Percentiles rank a stretch among this genome's conserved stretches.
phyloP scores from a whole-genome alignment of 2,888 invertebrate species.

The Nezara viridula region DNA sequence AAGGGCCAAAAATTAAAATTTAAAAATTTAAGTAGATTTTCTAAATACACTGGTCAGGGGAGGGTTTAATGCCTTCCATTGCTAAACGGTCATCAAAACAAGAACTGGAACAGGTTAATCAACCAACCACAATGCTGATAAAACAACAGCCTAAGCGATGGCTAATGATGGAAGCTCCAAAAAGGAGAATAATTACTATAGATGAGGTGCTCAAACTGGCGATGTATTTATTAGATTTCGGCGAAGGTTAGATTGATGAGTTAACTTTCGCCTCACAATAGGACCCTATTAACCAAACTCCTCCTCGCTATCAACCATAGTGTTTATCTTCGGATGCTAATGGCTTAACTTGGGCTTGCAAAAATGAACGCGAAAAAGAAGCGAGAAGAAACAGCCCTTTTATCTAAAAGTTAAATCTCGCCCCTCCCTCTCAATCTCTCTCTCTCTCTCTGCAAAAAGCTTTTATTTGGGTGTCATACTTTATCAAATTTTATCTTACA shows the following conservation, averaged over 20 bases:
- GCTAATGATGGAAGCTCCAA: neutral
- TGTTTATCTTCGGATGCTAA: neutral
- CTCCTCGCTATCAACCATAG: neutral
- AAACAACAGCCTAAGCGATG: neutral
- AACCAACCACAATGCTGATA: neutral
- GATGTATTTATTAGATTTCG: constrained; percentile 19
- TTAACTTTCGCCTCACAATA: neutral
- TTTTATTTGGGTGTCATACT: constrained; percentile 19
- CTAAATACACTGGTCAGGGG: neutral
- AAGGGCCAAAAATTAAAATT: too few relatives aligned
- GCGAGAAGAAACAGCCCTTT: neutral
- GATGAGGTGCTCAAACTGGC: neutral
- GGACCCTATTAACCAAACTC: neutral
- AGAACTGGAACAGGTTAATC: neutral
- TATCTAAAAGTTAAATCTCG: neutral
- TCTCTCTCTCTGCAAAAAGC: neutral
- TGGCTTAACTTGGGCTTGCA: neutral
- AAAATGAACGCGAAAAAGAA: neutral
- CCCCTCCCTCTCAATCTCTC: too few relatives aligned
- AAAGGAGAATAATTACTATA: neutral
- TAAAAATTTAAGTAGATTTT: too few relatives aligned
- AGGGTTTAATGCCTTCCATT: neutral
- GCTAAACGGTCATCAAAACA: neutral
- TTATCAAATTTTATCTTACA: constrained; percentile 9
- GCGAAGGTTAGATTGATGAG: neutral